Evolutionary conservation across 2,888 invertebrate species (phyloP).

Genomic region (Endotricha flammealis): DNA sequence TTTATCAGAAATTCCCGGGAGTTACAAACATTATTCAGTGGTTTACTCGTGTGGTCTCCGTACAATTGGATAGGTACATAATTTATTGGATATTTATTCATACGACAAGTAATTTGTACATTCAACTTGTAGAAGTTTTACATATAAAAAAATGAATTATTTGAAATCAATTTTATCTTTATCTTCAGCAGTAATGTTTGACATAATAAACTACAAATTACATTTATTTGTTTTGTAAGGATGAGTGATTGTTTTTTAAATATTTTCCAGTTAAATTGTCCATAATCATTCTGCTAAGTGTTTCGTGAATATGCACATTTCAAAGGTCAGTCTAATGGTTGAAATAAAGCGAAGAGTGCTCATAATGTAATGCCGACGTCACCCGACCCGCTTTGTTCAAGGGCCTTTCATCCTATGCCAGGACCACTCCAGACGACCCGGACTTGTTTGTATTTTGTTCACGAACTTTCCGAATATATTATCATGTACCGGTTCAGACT

Average conservation of each 20-base stretch:
- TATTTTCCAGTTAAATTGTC: too few relatives aligned
- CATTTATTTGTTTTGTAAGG: too few relatives aligned
- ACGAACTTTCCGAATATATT: constrained; percentile 71
- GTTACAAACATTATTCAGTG: constrained; percentile 3
- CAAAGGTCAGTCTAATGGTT: constrained; percentile 24
- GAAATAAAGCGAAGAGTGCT: constrained; percentile 37
- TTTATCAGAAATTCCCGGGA: constrained; percentile 2
- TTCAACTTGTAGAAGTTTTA: too few relatives aligned
- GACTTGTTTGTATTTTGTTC: constrained; percentile 68
- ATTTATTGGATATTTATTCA: too few relatives aligned
- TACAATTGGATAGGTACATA: neutral
- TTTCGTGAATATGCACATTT: too few relatives aligned
- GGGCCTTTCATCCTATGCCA: constrained; percentile 51
- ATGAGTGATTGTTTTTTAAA: too few relatives aligned
- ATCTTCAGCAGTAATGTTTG: too few relatives aligned
- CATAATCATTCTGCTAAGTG: too few relatives aligned
- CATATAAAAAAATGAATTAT: too few relatives aligned
- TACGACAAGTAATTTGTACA: too few relatives aligned
- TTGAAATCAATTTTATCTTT: too few relatives aligned
- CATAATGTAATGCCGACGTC: constrained; percentile 41
- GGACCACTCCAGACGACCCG: constrained; percentile 50
- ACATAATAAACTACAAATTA: too few relatives aligned
- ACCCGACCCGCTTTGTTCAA: constrained; percentile 53
- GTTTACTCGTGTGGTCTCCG: neutral
- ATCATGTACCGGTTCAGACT: constrained; percentile 60